Percentiles rank a stretch among this genome's conserved stretches.
phyloP scores from a whole-genome alignment of 2,113 vertebrate genomes.

The Bostrychus sinensis region DNA sequence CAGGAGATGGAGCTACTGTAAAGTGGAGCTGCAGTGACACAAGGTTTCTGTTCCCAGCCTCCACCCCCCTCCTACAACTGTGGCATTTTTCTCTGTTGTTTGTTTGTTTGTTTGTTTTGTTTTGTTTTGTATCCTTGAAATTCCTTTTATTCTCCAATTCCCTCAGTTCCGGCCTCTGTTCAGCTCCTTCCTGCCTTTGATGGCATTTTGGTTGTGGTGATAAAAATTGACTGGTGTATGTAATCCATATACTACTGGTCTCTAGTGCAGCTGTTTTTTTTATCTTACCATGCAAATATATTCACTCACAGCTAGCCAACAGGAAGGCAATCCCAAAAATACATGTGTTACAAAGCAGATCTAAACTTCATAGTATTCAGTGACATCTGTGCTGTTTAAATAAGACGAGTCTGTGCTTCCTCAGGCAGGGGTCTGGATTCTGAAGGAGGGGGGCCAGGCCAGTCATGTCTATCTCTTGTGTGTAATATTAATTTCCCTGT shows the following conservation, averaged over 20 bases:
- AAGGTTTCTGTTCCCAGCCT: slow-evolving; percentile 51
- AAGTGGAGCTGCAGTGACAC: slow-evolving; percentile 68
- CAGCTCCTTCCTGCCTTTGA: slow-evolving; percentile 15
- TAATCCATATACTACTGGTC: slow-evolving; percentile 43
- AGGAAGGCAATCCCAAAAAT: neutral
- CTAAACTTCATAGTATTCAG: neutral
- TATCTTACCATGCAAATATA: neutral
- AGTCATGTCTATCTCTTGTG: slow-evolving; percentile 42
- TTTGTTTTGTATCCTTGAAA: slow-evolving; percentile 63
- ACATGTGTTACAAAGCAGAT: neutral
- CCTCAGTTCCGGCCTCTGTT: slow-evolving; percentile 35
- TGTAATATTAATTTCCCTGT: slow-evolving; percentile 65
- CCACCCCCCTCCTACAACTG: slow-evolving; percentile 27
- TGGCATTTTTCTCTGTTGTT: slow-evolving; percentile 23
- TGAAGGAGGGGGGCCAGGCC: slow-evolving; percentile 20
- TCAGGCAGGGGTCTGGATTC: slow-evolving; percentile 30
- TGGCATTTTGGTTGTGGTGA: no score
- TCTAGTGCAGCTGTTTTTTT: no score
- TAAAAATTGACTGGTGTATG: slow-evolving; percentile 46
- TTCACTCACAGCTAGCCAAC: neutral
- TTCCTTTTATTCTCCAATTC: slow-evolving; percentile 53
- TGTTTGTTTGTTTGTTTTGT: no score
- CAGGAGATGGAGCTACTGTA: slow-evolving; percentile 50
- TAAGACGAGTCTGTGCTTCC: slow-evolving; percentile 39
- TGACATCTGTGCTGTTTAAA: slow-evolving; percentile 18